These are phyloP conservation scores for Oryzias curvinotus DNA, from an alignment of 2,113 vertebrate species.

Conservation along the genomic window DNA sequence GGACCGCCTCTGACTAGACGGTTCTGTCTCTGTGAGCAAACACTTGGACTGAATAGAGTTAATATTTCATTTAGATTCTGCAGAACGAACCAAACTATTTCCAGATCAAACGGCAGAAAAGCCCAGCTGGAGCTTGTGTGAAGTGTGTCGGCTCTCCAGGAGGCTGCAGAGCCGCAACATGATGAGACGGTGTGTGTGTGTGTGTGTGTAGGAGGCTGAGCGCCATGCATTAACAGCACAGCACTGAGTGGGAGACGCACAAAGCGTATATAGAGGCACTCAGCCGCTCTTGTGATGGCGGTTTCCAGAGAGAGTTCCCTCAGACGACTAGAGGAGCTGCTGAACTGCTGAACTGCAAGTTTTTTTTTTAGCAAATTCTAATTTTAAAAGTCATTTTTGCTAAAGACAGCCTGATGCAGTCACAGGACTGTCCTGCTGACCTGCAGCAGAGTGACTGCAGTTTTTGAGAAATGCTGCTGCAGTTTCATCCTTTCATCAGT, in stretches of 20 bases:
- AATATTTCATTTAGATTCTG: no score
- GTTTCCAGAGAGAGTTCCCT: not conserved
- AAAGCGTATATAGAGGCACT: not conserved
- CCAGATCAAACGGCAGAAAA: not conserved
- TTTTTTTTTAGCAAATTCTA: not conserved
- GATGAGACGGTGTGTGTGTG: constrained; percentile 18
- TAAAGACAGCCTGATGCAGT: no score
- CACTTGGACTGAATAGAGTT: no score
- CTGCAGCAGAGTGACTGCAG: no score
- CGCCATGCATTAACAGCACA: constrained; percentile 33
- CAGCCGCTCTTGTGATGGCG: not conserved
- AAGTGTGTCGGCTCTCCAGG: constrained; percentile 11
- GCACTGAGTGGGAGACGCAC: constrained; percentile 30
- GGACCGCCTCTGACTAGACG: no score
- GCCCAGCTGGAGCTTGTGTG: not conserved
- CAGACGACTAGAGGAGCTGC: not conserved
- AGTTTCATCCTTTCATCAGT: no score
- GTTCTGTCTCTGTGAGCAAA: no score
- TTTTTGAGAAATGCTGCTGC: no score
- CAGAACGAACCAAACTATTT: no score
- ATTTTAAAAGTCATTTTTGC: no score
- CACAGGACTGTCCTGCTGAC: no score
- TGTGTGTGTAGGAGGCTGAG: constrained; percentile 39
- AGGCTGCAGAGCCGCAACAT: constrained; percentile 8
- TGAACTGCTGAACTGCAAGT: not conserved